A percentile compares a stretch with the other conserved stretches of the same genome.
These are phyloP conservation scores for Polypterus senegalus DNA, from an alignment of 2,113 vertebrate genomes.

Conservation along the genomic window DNA sequence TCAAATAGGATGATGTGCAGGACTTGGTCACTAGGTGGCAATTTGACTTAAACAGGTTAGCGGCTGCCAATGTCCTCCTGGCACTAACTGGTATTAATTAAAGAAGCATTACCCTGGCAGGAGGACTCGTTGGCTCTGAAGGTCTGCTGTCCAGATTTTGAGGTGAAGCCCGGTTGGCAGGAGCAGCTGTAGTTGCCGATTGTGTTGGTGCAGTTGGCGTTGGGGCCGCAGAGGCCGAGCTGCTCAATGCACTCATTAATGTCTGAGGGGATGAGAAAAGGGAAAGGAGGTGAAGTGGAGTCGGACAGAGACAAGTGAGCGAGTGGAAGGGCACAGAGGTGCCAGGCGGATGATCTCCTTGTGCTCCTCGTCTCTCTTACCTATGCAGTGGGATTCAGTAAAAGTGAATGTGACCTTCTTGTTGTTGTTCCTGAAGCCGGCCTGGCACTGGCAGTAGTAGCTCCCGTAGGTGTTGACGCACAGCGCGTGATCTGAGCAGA, in stretches of 20 bases:
- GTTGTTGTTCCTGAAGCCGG: constrained; percentile 10
- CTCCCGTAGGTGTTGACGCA: constrained; percentile 30
- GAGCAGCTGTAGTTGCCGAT: constrained; percentile 16
- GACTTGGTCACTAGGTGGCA: too few species aligned
- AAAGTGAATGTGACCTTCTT: neutral
- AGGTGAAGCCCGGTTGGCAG: too few species aligned
- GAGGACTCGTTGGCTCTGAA: too few species aligned
- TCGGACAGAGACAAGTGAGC: neutral
- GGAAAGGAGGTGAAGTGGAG: neutral
- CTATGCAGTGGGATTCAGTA: rapidly evolving
- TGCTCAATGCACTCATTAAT: constrained; percentile 15
- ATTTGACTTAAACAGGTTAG: too few species aligned
- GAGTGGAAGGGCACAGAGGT: neutral
- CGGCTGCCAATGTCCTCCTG: too few species aligned
- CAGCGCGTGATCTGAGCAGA: neutral
- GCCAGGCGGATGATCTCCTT: neutral
- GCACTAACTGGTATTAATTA: too few species aligned
- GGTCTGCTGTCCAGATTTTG: too few species aligned
- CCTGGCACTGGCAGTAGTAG: constrained; percentile 29
- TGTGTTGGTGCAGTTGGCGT: neutral
- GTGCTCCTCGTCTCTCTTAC: constrained; percentile 17
- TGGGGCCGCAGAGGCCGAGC: constrained; percentile 20
- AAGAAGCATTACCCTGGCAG: too few species aligned
- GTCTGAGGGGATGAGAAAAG: constrained; percentile 24
- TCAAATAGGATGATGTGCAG: too few species aligned